Conservation (phyloP, 2,888 invertebrate genomes). For the Metacarcinus magister region DNA sequence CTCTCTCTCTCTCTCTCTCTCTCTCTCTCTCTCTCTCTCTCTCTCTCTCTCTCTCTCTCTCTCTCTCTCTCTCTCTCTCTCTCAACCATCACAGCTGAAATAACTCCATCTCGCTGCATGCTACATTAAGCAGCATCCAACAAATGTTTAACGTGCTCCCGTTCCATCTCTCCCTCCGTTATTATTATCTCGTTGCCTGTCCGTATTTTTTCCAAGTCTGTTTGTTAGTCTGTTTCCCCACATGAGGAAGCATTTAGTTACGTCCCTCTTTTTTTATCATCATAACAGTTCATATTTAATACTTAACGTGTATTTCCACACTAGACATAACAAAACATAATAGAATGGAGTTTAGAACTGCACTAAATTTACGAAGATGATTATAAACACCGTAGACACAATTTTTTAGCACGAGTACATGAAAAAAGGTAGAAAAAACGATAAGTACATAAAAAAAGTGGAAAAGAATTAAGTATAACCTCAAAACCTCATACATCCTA, state of each 20-base stretch:
- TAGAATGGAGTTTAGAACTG: too few species aligned
- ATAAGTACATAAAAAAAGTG: not conserved
- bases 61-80: constrained; percentile 5
- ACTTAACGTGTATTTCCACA: not conserved
- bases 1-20: constrained; percentile 12
- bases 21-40: constrained; percentile 47
- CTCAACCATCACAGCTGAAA: not conserved
- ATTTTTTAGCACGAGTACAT: not conserved
- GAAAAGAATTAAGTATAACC: not conserved
- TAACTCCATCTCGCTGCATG: not conserved
- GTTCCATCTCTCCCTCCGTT: not conserved
- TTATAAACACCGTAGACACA: not conserved
- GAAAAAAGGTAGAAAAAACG: not conserved
- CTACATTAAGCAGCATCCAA: not conserved
- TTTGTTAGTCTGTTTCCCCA: not conserved
- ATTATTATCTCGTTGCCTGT: not conserved
- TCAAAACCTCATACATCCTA: not conserved
- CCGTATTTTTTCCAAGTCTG: not conserved
- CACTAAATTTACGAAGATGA: too few species aligned
- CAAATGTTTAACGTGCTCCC: not conserved
- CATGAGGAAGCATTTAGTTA: not conserved
- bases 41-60: constrained; percentile 35
- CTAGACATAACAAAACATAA: not conserved
- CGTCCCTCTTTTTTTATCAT: not conserved
- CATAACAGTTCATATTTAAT: not conserved